Evolutionary conservation across 2,113 vertebrate species (phyloP), one percentile per base, ranked within the genome.

Genomic region (Callipepla californica): DNA sequence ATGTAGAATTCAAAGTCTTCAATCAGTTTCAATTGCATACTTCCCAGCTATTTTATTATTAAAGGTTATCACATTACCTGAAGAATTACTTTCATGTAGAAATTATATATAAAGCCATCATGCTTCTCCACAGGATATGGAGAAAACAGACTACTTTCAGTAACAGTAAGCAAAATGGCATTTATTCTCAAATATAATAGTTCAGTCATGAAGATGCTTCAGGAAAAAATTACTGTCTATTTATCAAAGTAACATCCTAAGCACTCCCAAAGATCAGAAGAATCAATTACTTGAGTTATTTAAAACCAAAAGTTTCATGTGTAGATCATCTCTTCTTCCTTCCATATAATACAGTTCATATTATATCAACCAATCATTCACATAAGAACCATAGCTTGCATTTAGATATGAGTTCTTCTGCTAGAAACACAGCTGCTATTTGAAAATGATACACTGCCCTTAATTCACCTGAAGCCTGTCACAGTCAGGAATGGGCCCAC

Each of bases 1-100:
- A 53, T 36, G 65, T 74, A 86, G 18, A 89, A 96, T 91, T 89
- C 74, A 75, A 95, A 95, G 53, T 63, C 55, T 80, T 20, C 21
- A 47, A 22, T 50, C 89, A 80, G 50, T 13, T 88, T 74, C 28
- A 20, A 20, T 70, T 86, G 48, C 40, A 73, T 76, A 83, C 51
- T 92, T 92, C 34, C 44, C 21, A 85, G 22, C 11, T 75, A 62
- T 75, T 89, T 66, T 58, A 68, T 11, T 84, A 59, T 80, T 87
- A 82, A 92, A 87, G 16, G 45, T 73, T 85, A 61, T 78, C n/a
- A n/a, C 63, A 20, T 75, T 61, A 87, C 50, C 53, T 73, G 42
- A 75, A 22, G 59, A 91, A 63, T 62, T 63, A 61, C 14, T 89
- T 94, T 90, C 65, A 70, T 76, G 66, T 78, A 89, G 57, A 76